Conservation (phyloP, 2,888 invertebrate genomes). For the Synanthedon vespiformis region DNA sequence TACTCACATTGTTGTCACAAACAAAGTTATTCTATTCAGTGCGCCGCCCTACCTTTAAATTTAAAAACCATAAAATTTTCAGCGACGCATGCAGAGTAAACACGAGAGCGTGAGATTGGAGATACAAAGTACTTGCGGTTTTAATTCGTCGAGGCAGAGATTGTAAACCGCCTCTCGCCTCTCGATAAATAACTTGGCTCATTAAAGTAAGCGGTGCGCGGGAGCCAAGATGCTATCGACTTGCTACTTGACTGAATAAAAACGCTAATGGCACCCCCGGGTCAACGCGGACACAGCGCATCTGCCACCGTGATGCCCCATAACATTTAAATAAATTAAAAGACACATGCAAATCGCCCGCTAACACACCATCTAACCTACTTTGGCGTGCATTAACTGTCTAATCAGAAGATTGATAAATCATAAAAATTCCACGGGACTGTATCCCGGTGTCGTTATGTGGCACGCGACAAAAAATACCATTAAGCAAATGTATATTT, state of each 20-base stretch:
- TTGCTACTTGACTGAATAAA: slow-evolving; percentile 48
- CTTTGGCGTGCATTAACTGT: slow-evolving; percentile 18
- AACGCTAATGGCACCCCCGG: slow-evolving; percentile 47
- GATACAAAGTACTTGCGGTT: slow-evolving; percentile 4
- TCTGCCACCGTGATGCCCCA: slow-evolving; percentile 12
- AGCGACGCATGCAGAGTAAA: not conserved
- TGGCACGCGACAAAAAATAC: slow-evolving; percentile 64
- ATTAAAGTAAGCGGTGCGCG: slow-evolving; percentile 58
- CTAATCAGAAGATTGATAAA: slow-evolving; percentile 36
- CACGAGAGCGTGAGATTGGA: not conserved
- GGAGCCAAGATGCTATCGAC: slow-evolving; percentile 54
- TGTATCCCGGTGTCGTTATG: slow-evolving; percentile 38
- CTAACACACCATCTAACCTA: slow-evolving; percentile 10
- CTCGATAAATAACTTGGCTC: slow-evolving; percentile 50
- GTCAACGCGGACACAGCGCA: slow-evolving; percentile 20
- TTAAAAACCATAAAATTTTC: not conserved
- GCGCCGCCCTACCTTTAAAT: no score
- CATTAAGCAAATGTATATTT: slow-evolving; percentile 68
- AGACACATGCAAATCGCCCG: slow-evolving; percentile 13
- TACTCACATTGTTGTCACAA: no score
- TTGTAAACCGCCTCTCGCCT: slow-evolving; percentile 34
- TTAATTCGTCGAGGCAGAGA: slow-evolving; percentile 12
- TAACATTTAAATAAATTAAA: slow-evolving; percentile 8
- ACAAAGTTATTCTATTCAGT: no score
- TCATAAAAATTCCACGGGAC: slow-evolving; percentile 40